Evolutionary conservation across 2,113 vertebrate species (phyloP).

Genomic region (Zosterops japonicus): DNA sequence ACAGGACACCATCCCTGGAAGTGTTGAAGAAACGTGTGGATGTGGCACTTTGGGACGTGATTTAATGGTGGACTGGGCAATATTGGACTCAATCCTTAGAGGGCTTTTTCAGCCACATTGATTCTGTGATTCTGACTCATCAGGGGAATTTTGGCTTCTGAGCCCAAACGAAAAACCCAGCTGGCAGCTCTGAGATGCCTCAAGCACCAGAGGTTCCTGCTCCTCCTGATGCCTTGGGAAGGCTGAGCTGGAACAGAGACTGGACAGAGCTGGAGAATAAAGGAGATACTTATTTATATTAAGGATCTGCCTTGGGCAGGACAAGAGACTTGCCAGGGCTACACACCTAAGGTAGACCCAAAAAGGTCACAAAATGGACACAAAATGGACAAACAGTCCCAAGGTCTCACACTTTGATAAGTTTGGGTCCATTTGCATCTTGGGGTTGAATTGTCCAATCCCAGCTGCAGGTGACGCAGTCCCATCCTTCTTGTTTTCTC

Average conservation of each 20-base stretch:
- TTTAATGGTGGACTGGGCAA: not conserved
- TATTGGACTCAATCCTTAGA: not conserved
- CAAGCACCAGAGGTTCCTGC: not conserved
- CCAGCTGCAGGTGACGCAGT: not conserved
- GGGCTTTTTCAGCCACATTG: not conserved
- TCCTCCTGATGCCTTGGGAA: not conserved
- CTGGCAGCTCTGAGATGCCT: not conserved
- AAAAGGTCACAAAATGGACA: too few species aligned
- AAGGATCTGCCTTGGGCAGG: too few species aligned
- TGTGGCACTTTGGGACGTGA: not conserved
- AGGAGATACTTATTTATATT: too few species aligned
- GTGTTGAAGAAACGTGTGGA: accelerated
- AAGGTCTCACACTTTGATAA: too few species aligned
- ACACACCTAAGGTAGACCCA: too few species aligned
- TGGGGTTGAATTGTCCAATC: not conserved
- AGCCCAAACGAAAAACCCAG: not conserved
- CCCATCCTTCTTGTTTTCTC: too few species aligned
- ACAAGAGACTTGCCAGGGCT: too few species aligned
- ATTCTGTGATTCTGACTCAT: not conserved
- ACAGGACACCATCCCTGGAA: not conserved
- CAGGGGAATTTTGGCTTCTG: not conserved
- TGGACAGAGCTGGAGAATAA: too few species aligned
- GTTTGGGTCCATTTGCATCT: not conserved
- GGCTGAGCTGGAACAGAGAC: too few species aligned
- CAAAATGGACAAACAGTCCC: too few species aligned